Conservation (phyloP, 2,113 vertebrate species). For the Bostrychus sinensis region DNA sequence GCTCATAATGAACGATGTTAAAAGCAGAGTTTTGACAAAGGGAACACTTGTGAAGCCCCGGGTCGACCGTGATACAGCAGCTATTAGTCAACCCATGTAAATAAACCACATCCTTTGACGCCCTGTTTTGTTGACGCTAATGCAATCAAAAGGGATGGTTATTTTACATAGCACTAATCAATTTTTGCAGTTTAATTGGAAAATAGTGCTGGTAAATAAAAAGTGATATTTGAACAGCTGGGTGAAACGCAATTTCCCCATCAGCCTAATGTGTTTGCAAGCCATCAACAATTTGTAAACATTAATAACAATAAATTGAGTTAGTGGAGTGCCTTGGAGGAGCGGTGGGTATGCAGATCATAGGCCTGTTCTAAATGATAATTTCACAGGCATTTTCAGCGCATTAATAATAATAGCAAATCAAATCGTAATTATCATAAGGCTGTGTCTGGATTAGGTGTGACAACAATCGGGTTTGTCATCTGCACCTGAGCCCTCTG, state of each 20-base stretch:
- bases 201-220: conserved; percentile 72
- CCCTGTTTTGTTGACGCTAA: conserved; percentile 39
- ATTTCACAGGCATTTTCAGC: conserved; percentile 72
- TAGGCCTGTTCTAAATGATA: conserved; percentile 68
- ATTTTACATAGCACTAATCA: conserved; percentile 64
- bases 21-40: conserved; percentile 21
- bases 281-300: conserved; percentile 75
- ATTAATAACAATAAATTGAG: conserved; percentile 80
- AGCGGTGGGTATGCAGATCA: conserved; percentile 63
- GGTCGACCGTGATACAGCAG: conserved; percentile 5
- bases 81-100: conserved; percentile 9
- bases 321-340: conserved; percentile 70
- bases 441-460: conserved; percentile 64
- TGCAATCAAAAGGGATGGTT: conserved; percentile 53
- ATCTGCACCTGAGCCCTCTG: conserved; percentile 60
- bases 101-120: conserved; percentile 16
- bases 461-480: conserved; percentile 62
- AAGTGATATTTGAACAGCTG: conserved; percentile 76
- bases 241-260: conserved; percentile 73
- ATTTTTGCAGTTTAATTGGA: conserved; percentile 73
- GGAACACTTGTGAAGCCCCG: background rate
- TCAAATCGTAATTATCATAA: conserved; percentile 69
- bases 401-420: conserved; percentile 74
- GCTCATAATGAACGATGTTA: background rate
- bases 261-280: conserved; percentile 76